Evolutionary conservation across 2,797 vertebrate species (phyloP), one percentile per base, ranked within the genome.

Genomic region (Coendou prehensilis): DNA sequence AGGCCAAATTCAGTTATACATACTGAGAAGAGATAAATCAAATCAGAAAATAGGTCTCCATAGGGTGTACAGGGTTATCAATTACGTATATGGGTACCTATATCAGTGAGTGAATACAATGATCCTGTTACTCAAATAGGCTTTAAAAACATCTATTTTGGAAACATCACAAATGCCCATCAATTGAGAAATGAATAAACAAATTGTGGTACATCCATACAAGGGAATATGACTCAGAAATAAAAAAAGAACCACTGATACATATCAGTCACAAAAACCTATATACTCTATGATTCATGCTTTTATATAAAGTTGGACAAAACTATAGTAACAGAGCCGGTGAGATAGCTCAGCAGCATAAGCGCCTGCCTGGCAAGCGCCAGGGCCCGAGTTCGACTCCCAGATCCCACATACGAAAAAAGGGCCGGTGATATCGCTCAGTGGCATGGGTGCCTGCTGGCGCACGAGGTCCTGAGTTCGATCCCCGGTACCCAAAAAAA

Each of bases 281-380:
- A 50, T 4, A 93, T 76, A 63, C 2, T 56, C 0, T 50, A 76
- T 86, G 22, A 89, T 17, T 56, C 33, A 78, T 17, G 59, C 80
- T 83, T 84, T 81, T 90, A n/a, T 41, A 71, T 85, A 64, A 81
- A 94, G 78, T n/a, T 90, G 33, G 64, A 85, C 41, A 81, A 61
- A 73, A 85, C 37, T 41, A 41, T 41, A 41, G 37, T 41, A 41
- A 41, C 37, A 41, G 37, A 2, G 37, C 37, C 37, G 37, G 37
- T 41, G 37, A 41, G 37, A 41, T 41, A 41, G 37, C 37, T 41
- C 37, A 41, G 37, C 37, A 41, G 37, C 37, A 41, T 41, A 41
- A 41, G 37, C 37, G 37, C 37, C 37, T 41, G 37, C 37, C 37
- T 41, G 37, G 37, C 37, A 41, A 41, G 37, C 37, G 37, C 37